Conservation (phyloP, 2,888 invertebrate species). For the Metopia argyrocephala region DNA sequence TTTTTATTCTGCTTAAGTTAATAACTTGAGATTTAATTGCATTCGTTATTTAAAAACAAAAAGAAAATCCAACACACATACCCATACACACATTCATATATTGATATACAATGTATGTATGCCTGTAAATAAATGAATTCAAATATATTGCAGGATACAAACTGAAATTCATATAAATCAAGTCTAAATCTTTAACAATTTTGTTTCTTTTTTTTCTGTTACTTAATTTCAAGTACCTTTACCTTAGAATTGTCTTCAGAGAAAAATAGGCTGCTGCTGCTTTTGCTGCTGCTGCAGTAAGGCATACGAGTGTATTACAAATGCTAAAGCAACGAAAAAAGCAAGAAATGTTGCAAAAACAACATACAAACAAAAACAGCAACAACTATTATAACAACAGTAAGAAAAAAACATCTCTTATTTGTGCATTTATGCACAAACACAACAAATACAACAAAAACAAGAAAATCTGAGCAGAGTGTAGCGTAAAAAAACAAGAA, state of each 20-base stretch:
- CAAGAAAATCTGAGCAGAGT: conserved; percentile 2
- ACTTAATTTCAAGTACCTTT: conserved; percentile 61
- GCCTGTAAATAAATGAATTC: not conserved
- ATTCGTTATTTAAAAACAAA: conserved; percentile 56
- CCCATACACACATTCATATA: conserved; percentile 16
- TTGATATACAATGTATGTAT: not conserved
- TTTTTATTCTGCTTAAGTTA: conserved; percentile 63
- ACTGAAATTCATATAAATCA: conserved; percentile 31
- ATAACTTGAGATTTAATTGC: conserved; percentile 65
- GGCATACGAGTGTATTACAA: not conserved
- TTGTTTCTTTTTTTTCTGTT: conserved; percentile 36
- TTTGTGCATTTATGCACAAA: conserved; percentile 64
- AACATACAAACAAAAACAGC: conserved; percentile 7
- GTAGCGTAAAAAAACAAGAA: not conserved
- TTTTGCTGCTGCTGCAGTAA: not conserved
- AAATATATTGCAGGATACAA: not conserved
- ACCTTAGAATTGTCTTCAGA: conserved; percentile 63
- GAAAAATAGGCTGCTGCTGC: conserved; percentile 16
- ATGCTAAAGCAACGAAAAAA: not conserved
- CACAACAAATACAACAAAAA: conserved; percentile 37
- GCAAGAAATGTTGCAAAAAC: conserved; percentile 26
- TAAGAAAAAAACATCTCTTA: conserved; percentile 52
- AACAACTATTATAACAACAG: conserved; percentile 27
- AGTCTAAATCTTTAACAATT: conserved; percentile 38
- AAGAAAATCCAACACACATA: conserved; percentile 45